Percentiles rank a stretch among this genome's conserved stretches.
Evolutionary conservation across 2,113 vertebrate species (phyloP).

Genomic region (Colius striatus): DNA sequence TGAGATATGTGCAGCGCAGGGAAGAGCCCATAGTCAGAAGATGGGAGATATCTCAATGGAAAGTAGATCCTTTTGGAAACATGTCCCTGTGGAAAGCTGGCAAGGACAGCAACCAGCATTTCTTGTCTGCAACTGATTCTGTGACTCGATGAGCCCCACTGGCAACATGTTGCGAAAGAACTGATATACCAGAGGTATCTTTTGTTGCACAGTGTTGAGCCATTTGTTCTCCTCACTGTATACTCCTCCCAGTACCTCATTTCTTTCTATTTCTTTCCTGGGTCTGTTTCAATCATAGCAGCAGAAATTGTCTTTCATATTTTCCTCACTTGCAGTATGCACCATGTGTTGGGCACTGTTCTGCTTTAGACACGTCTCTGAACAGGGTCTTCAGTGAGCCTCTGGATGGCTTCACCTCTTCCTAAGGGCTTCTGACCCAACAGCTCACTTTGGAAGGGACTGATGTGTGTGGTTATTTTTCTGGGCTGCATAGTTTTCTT

Average conservation of each 20-base stretch:
- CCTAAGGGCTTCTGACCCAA: neutral
- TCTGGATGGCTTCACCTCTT: neutral
- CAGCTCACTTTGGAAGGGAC: neutral
- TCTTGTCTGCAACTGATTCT: neutral
- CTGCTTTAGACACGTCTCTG: neutral
- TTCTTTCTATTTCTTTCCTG: neutral
- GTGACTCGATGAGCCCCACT: neutral
- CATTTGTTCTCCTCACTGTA: neutral
- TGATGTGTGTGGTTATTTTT: neutral
- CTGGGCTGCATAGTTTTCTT: neutral
- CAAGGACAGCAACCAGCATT: neutral
- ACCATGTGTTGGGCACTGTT: neutral
- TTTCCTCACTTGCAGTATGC: neutral
- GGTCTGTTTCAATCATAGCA: neutral
- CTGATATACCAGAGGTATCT: neutral
- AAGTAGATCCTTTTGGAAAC: neutral
- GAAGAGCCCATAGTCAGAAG: neutral
- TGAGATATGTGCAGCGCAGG: neutral
- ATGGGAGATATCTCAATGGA: neutral
- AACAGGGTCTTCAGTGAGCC: neutral
- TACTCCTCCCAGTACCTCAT: neutral
- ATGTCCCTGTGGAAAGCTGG: neutral
- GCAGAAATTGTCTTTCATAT: neutral
- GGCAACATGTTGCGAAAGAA: neutral
- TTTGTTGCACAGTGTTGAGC: neutral